Conservation (phyloP, 2,888 invertebrate genomes). For the Aleiodes leptofemur region DNA sequence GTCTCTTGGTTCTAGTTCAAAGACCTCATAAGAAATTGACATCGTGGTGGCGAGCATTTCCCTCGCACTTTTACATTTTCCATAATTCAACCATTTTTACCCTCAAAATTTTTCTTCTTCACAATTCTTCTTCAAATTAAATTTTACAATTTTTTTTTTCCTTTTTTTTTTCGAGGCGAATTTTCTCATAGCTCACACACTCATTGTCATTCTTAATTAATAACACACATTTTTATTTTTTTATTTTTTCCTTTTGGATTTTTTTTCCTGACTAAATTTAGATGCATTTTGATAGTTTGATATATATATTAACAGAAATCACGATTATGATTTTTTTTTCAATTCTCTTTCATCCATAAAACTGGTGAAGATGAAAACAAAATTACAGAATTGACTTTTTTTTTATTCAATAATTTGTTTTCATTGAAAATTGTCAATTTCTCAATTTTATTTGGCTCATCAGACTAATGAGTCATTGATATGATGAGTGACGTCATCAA, state of each 20-base stretch:
- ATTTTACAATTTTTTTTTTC: background rate
- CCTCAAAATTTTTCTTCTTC: constrained; percentile 7
- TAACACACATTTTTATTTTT: constrained; percentile 17
- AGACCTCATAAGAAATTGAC: constrained; percentile 70
- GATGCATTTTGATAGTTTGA: background rate
- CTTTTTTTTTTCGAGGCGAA: too few relatives aligned
- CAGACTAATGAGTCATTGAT: background rate
- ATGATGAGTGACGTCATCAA: background rate
- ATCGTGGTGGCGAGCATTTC: constrained; percentile 65
- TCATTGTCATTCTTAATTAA: background rate
- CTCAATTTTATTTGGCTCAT: constrained; percentile 2
- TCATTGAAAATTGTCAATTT: background rate
- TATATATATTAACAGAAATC: constrained; percentile 4
- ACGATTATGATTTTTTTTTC: constrained; percentile 11
- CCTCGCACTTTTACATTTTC: constrained; percentile 38
- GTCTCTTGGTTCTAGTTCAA: constrained; percentile 49
- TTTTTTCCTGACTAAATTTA: constrained; percentile 1
- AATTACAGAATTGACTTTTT: constrained; percentile 20
- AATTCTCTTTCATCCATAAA: constrained; percentile 2
- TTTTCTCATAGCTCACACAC: too few relatives aligned
- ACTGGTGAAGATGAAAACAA: constrained; percentile 24
- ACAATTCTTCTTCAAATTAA: constrained; percentile 11
- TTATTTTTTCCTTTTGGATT: too few relatives aligned
- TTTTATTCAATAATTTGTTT: background rate
- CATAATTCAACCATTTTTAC: constrained; percentile 21